Base-by-base conservation (phyloP, 2,113 vertebrate species). In the Otocyon megalotis region DNA sequence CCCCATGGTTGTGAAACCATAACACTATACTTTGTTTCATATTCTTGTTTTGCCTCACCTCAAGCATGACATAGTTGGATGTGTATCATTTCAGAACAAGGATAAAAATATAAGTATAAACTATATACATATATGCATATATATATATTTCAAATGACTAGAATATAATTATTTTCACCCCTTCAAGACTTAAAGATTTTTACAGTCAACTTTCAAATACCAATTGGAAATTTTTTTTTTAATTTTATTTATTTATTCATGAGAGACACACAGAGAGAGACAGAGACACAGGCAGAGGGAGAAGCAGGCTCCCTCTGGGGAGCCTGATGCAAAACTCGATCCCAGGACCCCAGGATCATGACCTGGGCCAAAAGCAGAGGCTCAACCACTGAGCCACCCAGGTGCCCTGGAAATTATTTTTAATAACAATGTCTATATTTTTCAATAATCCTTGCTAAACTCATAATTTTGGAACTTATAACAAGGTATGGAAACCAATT, bases 81-180 rank as follows among this genome's bases (percentile, higher is more conserved):
- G 48, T 58, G 17, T 67, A 86, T 88, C 76, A 93, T 96, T 94
- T 96, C 9, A 74, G 28, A 95, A 95, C 26, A 84, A 76, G 53
- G 28, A 30, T 63, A 92, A 84, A 17, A 43, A 17, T 48, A 48
- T 37, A 72, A 37, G 37, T 69, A 19, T 69, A 69, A 69, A 19
- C 22, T 16, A 35, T 15, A 58, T 19, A 62, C 8, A 60, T 60
- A 60, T 24, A 11, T 24, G 22, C 24, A 62, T 65, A 65, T 32
- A 67, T 32, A 50, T 30, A 77, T 69, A 87, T 60, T 77, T 65
- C 12, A 89, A 94, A 50, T 90, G 14, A 60, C 30, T 62, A 93
- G 24, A 95, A 32, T 50, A 82, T 30, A 95, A 94, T 93, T 86
- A 91, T 43, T 76, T 93, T 86, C 35, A 95, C 20, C 28, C 63